Conservation (phyloP, 2,888 invertebrate species). For the Anodontia alba region DNA sequence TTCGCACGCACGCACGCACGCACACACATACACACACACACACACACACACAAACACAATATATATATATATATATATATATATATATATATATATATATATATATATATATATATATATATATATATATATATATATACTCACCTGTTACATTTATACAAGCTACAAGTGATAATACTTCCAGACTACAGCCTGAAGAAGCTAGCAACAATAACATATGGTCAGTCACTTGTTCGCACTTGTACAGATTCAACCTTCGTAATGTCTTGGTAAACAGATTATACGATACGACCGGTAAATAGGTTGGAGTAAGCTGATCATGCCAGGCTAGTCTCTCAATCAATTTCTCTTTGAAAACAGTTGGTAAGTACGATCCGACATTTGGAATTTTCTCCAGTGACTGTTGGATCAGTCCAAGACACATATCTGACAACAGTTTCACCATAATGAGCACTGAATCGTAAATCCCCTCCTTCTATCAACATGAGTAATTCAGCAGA, state of each 20-base stretch:
- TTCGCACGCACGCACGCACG: too few species aligned
- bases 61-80: too few species aligned
- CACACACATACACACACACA: too few species aligned
- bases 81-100: too few species aligned
- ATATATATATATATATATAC: too few species aligned
- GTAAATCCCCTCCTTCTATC: too few species aligned
- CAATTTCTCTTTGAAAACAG: conserved; percentile 78
- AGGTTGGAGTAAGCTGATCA: conserved; percentile 69
- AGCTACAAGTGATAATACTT: conserved; percentile 69
- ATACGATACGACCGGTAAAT: conserved; percentile 69
- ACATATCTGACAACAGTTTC: conserved; percentile 76
- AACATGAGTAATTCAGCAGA: too few species aligned
- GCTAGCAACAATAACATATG: conserved; percentile 67
- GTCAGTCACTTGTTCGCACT: conserved; percentile 78
- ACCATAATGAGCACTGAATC: conserved; percentile 74
- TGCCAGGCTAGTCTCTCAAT: conserved; percentile 77
- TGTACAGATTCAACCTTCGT: conserved; percentile 71
- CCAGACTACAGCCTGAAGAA: conserved; percentile 69
- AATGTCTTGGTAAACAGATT: conserved; percentile 71
- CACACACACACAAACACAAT: too few species aligned
- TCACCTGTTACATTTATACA: conserved; percentile 78
- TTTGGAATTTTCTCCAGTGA: conserved; percentile 71
- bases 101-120: too few species aligned
- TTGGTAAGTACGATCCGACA: conserved; percentile 70
- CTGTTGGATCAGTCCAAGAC: conserved; percentile 72